phyloP scores from a whole-genome alignment of 2,797 vertebrate species.

The Periophthalmus magnuspinnatus region DNA sequence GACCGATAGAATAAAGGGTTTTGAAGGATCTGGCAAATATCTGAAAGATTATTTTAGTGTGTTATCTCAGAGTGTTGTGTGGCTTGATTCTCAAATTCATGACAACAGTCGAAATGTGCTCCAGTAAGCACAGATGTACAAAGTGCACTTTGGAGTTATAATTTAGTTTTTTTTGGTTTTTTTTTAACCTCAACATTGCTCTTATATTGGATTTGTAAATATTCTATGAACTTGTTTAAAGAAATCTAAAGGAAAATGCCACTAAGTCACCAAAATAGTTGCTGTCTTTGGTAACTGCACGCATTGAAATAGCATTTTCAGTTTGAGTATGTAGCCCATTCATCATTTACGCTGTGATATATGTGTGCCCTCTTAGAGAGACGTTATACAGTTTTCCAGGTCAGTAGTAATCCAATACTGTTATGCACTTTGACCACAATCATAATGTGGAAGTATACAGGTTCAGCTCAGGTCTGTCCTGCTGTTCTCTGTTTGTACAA shows the following conservation, averaged over 20 bases:
- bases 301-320: not conserved
- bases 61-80: no score
- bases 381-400: not conserved
- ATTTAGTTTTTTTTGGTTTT: not conserved
- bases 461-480: not conserved
- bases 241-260: not conserved
- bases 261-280: not conserved
- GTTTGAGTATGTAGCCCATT: not conserved
- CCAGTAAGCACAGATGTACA: no score
- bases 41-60: no score
- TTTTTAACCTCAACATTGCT: not conserved
- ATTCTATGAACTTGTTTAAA: not conserved
- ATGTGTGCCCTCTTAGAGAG: not conserved
- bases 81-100: no score
- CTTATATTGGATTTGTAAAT: not conserved
- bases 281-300: not conserved
- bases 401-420: not conserved
- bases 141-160: no score
- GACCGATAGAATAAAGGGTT: not conserved
- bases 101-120: no score
- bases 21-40: not conserved
- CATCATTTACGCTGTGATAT: not conserved
- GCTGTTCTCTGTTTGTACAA: constrained; percentile 15
- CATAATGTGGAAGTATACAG: constrained; percentile 12
- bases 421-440: not conserved